Evolutionary conservation across 2,113 vertebrate genomes (phyloP).

Genomic region (Cyanoramphus novaezelandiae): DNA sequence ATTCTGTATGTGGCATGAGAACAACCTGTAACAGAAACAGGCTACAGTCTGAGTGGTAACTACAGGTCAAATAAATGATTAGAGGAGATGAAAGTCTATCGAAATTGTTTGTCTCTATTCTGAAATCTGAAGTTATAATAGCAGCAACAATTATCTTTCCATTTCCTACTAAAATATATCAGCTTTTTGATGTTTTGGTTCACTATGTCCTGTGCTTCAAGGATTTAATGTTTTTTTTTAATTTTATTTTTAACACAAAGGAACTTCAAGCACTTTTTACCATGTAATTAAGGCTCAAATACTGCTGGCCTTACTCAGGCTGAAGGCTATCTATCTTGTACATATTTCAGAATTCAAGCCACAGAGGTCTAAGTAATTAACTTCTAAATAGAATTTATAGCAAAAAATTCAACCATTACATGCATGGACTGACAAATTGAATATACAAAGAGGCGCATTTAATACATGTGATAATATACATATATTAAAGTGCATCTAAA

Average conservation of each 20-base stretch:
- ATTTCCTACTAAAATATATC: not conserved
- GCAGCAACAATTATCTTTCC: not conserved
- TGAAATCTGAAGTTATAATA: not conserved
- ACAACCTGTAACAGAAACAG: not conserved
- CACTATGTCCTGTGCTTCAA: not conserved
- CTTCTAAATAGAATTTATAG: not conserved
- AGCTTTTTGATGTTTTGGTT: not conserved
- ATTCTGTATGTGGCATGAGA: not conserved
- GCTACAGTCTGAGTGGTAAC: not conserved
- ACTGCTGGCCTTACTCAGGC: not conserved
- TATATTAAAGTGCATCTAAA: not conserved
- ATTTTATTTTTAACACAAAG: not conserved
- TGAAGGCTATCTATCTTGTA: not conserved
- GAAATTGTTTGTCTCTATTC: not conserved
- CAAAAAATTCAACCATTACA: not conserved
- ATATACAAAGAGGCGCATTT: not conserved
- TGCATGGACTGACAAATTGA: not conserved
- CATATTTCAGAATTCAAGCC: not conserved
- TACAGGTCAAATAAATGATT: not conserved
- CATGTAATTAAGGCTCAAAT: not conserved
- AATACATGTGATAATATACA: not conserved
- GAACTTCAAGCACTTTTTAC: not conserved
- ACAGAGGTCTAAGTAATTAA: not conserved
- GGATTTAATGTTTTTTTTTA: not conserved
- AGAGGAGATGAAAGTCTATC: not conserved